Percentiles rank a stretch among this genome's conserved stretches.
phyloP scores from a whole-genome alignment of 2,797 vertebrate genomes.

The Gastrophryne carolinensis region DNA sequence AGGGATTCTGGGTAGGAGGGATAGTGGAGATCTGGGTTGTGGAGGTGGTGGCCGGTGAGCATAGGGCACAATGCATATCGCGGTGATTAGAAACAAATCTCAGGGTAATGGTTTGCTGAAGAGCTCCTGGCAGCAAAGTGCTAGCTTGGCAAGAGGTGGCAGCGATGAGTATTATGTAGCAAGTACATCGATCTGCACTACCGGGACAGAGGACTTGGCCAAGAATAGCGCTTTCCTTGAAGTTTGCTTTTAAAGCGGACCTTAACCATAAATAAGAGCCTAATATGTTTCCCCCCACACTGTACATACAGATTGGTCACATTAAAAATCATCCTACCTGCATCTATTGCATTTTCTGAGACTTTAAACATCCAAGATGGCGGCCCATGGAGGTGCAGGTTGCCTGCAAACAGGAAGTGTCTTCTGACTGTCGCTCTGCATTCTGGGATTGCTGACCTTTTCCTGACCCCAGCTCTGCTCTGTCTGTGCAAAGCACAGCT shows the following conservation, averaged over 20 bases:
- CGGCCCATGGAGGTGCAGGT: no score
- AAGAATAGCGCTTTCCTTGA: background rate
- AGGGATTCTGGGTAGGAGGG: background rate
- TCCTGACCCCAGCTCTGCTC: no score
- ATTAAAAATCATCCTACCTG: no score
- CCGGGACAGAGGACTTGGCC: background rate
- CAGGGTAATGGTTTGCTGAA: slow-evolving; percentile 17
- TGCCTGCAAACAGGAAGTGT: no score
- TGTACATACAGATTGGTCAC: no score
- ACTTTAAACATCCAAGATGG: no score
- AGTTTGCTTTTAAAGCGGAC: slow-evolving; percentile 9
- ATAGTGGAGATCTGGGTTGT: background rate
- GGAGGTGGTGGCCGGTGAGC: background rate
- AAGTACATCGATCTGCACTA: slow-evolving; percentile 1
- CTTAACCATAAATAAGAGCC: no score
- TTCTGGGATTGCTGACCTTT: no score
- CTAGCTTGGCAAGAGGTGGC: slow-evolving; percentile 10
- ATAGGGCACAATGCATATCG: background rate
- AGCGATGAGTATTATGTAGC: background rate
- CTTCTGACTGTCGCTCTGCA: no score
- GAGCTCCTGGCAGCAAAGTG: slow-evolving; percentile 9
- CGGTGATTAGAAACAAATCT: slow-evolving; percentile 24
- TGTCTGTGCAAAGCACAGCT: no score
- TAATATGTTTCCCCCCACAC: no score
- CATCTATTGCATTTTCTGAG: no score